Conservation (phyloP, 2,113 vertebrate genomes). For the Chunga burmeisteri region DNA sequence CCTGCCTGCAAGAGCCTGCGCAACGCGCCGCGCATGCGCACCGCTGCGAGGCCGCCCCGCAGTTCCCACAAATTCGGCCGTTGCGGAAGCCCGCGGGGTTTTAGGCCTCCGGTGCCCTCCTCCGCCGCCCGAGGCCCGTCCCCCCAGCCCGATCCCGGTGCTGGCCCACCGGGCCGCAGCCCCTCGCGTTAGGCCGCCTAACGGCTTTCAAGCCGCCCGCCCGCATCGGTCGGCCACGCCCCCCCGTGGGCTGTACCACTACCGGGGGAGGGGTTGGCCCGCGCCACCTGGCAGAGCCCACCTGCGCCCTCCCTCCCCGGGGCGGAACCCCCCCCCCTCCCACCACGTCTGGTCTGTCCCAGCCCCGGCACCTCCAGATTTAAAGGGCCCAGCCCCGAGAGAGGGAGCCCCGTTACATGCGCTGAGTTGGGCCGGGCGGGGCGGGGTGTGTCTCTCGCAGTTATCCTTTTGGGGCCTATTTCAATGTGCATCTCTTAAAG, state of each 20-base stretch:
- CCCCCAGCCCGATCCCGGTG: too few species aligned
- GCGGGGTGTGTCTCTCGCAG: too few species aligned
- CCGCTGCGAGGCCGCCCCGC: fast-evolving
- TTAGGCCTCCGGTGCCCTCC: too few species aligned
- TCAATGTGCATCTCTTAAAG: fast-evolving
- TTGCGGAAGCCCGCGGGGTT: too few species aligned
- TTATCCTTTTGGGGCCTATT: too few species aligned
- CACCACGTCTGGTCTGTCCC: neutral
- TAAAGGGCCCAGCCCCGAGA: neutral
- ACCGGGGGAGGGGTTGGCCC: neutral
- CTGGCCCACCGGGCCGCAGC: too few species aligned
- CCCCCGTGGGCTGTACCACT: neutral
- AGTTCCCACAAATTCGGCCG: too few species aligned
- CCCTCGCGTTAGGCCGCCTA: too few species aligned
- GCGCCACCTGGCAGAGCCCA: neutral
- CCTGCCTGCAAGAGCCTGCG: neutral
- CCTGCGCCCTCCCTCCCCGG: fast-evolving
- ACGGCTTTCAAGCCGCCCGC: neutral
- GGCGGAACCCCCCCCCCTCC: fast-evolving
- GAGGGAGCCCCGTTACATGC: fast-evolving
- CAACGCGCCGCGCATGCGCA: neutral
- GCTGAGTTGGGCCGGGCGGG: neutral
- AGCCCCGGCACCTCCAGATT: neutral
- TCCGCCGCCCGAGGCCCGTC: too few species aligned
- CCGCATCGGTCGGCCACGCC: neutral